Percentiles rank a stretch among this genome's conserved stretches.
Conservation (phyloP, 30 jellyfish, hydroid and myxozoan species). For the Chironex yamaguchii region DNA sequence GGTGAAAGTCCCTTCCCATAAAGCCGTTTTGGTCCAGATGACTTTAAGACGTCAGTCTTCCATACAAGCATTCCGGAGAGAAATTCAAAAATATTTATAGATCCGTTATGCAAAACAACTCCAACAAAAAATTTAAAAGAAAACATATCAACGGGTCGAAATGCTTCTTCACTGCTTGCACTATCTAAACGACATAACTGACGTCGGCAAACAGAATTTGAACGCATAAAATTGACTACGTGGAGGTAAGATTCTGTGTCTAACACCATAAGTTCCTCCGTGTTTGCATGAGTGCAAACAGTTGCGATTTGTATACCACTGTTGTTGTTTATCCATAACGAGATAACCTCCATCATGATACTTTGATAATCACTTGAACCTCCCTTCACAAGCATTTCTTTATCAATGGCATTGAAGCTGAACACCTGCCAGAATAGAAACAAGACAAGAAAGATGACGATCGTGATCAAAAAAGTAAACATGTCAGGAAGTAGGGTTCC, state of each 20-base stretch:
- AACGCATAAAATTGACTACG: constrained; percentile 23
- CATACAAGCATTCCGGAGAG: constrained; percentile 81
- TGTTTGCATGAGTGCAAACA: constrained; percentile 74
- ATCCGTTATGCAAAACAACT: constrained; percentile 67
- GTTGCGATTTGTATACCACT: constrained; percentile 60
- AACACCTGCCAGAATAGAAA: constrained; percentile 35
- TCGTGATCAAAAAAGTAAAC: too few relatives aligned
- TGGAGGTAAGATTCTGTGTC: constrained; percentile 72
- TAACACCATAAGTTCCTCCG: constrained; percentile 78
- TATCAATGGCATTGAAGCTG: constrained; percentile 55
- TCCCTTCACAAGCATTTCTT: constrained; percentile 40
- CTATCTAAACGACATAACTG: constrained; percentile 62
- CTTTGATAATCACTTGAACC: constrained; percentile 85
- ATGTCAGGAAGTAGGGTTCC: too few relatives aligned
- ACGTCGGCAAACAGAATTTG: constrained; percentile 17
- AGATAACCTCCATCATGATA: constrained; percentile 75
- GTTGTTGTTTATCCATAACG: constrained; percentile 86
- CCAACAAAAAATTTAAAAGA: constrained; percentile 70
- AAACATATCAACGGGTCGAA: constrained; percentile 62
- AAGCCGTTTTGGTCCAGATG: constrained; percentile 76
- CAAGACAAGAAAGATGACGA: background rate
- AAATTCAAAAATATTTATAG: constrained; percentile 72
- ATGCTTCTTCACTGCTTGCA: constrained; percentile 47
- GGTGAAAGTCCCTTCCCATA: constrained; percentile 82
- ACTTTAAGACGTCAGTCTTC: constrained; percentile 58